These are phyloP conservation scores for Characodon lateralis DNA, from an alignment of 2,797 vertebrate genomes.

Conservation along the genomic window DNA sequence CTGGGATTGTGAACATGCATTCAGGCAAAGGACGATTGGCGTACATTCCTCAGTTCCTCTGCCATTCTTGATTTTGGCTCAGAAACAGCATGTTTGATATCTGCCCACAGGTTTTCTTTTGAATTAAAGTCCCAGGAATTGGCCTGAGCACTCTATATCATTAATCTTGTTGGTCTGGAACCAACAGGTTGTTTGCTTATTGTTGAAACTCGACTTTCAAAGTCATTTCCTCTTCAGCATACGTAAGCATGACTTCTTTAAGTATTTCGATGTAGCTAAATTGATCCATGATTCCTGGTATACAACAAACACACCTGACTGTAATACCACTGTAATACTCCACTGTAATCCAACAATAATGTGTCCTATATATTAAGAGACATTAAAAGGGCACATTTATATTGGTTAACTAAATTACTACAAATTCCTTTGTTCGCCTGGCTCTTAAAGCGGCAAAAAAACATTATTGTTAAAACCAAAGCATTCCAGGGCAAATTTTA, in stretches of 20 bases:
- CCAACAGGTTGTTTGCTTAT: not conserved
- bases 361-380: not conserved
- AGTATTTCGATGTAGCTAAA: not conserved
- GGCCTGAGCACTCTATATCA: not conserved
- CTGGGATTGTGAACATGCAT: not conserved
- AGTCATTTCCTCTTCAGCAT: not conserved
- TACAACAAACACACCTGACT: not conserved
- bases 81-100: not conserved
- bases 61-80: not conserved
- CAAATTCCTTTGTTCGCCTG: constrained; percentile 9
- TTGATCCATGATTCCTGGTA: not conserved
- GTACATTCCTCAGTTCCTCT: not conserved
- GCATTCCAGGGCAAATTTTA: constrained; percentile 52
- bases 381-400: not conserved
- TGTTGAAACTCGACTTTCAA: not conserved
- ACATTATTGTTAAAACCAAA: constrained; percentile 45
- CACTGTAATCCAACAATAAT: not conserved
- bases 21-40: not conserved
- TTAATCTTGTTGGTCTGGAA: not conserved
- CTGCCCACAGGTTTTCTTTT: not conserved
- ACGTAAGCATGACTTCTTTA: not conserved
- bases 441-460: constrained; percentile 16
- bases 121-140: not conserved
- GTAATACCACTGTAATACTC: too few relatives aligned
- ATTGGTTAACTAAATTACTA: constrained; percentile 26